These are phyloP conservation scores for Xylocampa areola DNA, from an alignment of 2,888 invertebrate species.

Conservation along the genomic window DNA sequence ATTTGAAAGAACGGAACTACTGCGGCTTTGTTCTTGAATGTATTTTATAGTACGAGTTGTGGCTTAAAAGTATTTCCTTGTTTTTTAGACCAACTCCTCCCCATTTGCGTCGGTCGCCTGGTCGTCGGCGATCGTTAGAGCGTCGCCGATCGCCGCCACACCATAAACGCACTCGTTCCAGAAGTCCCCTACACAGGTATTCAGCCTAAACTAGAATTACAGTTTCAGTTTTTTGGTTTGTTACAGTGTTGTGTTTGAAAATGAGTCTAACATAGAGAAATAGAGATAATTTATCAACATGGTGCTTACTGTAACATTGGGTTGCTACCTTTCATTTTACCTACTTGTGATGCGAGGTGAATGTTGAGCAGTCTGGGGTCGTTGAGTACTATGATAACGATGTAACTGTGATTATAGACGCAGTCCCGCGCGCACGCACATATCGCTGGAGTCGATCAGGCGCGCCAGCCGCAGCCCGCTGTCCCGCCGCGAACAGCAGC, in stretches of 20 bases:
- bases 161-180: constrained; percentile 59
- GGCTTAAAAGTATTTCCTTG: constrained; percentile 4
- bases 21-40: not conserved
- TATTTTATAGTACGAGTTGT: no score
- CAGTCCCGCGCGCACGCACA: constrained; percentile 65
- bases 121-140: constrained; percentile 27
- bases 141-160: constrained; percentile 36
- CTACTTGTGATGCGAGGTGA: no score
- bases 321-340: no score
- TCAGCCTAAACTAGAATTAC: not conserved
- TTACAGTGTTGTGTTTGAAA: no score
- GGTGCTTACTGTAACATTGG: no score
- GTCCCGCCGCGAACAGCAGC: constrained; percentile 72
- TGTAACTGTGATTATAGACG: constrained; percentile 29
- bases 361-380: no score
- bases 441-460: constrained; percentile 57
- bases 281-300: no score
- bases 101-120: constrained; percentile 42
- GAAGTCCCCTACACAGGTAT: constrained; percentile 69
- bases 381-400: not conserved
- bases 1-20: no score
- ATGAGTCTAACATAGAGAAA: no score
- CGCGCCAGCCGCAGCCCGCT: constrained; percentile 79
- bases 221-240: no score
- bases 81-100: constrained; percentile 23